Conservation (phyloP, 2,888 invertebrate genomes). For the Cephus runcator region DNA sequence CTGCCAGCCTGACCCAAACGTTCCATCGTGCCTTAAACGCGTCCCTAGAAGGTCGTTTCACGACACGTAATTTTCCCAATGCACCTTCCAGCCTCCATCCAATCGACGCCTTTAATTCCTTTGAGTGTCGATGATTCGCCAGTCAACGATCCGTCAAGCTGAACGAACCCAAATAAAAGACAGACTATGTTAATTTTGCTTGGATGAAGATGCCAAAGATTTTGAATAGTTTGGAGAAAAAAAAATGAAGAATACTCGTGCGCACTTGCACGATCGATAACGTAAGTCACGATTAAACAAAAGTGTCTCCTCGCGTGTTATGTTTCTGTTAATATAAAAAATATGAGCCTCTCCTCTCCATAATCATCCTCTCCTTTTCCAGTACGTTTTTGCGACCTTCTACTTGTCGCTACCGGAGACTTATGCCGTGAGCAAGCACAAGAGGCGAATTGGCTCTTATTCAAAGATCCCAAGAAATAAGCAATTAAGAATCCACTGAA, state of each 20-base stretch:
- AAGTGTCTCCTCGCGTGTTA: neutral
- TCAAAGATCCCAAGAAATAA: conserved; percentile 51
- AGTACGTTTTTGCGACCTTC: neutral
- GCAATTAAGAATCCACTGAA: conserved; percentile 53
- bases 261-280: neutral
- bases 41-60: conserved; percentile 11
- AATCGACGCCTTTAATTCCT: conserved; percentile 21
- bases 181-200: neutral
- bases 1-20: neutral
- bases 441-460: conserved; percentile 25
- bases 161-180: neutral
- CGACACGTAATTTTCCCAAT: conserved; percentile 15
- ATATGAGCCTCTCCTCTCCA: neutral
- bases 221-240: neutral
- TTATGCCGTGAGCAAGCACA: conserved; percentile 6
- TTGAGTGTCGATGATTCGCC: conserved; percentile 12
- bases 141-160: neutral
- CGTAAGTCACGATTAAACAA: neutral
- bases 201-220: neutral
- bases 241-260: neutral
- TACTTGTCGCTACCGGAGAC: neutral
- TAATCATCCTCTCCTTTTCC: neutral
- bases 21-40: conserved; percentile 5
- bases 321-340: neutral
- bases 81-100: conserved; percentile 6